Evolutionary conservation across 2,797 vertebrate species (phyloP), one percentile per base, ranked within the genome.

Genomic region (Scleropages formosus): DNA sequence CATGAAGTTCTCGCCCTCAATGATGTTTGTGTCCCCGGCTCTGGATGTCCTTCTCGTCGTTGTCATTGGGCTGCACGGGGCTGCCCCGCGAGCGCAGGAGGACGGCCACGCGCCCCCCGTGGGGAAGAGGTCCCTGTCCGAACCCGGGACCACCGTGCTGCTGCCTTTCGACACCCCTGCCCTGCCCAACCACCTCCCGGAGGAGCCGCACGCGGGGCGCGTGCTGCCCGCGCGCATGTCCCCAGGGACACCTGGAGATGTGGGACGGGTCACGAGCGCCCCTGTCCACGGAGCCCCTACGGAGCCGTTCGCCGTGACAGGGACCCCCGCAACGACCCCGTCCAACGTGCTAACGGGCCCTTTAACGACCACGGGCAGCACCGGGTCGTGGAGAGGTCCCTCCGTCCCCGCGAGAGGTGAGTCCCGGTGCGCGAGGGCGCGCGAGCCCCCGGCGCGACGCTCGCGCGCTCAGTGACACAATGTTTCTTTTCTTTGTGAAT

Each of bases 1-100:
- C 79, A 91, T 92, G 91, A 87, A 89, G 74, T 78, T 78, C 71
- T 80, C 88, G 82, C 85, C 86, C 81, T 88, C 86, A 90, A 92
- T 91, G 82, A 93, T 92, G 91, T 87, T 84, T 85, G 88, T 86
- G 86, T 89, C 86, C 77, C 77, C 85, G 83, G 77, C 76, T 27
- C 81, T 88, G 75, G 65, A 88, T 78, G 79, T 91, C 80, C 78
- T 91, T 86, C 84, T 91, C 20, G 87, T 85, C 78, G 85, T 83
- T 79, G 89, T 80, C 80, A 68, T 86, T 47, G 88, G 88, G 61
- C 87, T 91, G 81, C 87, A 83, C 60, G 84, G 87, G 77, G 90
- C 89, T 82, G 90, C 88, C 80, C 89, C 90, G 79, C 87, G 88
- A 2, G n/a, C 85, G 80, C 85, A 87, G 82, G 82, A 61, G 69